Evolutionary conservation across 92 coral and sea anemone species (phyloP), one percentile per base, ranked within the genome.

Genomic region (Epizoanthus scotinus): DNA sequence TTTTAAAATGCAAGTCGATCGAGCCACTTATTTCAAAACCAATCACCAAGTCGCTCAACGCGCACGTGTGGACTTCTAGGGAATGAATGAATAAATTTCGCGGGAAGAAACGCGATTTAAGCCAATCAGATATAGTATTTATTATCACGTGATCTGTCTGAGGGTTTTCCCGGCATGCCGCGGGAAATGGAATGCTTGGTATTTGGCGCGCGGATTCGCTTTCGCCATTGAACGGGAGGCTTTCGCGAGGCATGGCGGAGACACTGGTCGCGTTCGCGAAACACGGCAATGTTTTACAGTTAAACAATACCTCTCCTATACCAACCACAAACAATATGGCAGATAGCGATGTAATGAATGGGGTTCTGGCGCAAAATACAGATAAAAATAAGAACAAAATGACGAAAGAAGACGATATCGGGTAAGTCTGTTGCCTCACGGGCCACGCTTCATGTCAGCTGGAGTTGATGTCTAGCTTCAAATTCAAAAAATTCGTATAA

Each of bases 121-220:
- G 38, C 97, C 97, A 92, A 92, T 92, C 86, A 85, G 27, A 68
- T 53, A 3, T 26, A 52, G 52, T 21, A 19, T 2, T 40, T 69
- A 56, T 0, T 9, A 20, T 61, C 97, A 90, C 89, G 91, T 87
- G 94, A 79, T 15, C n/a, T 29, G 22, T 71, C 63, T 86, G 82
- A 82, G 97, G 97, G 92, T 93, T 92, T 90, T 93, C 97, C 94
- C 97, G 87, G 90, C 84, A 90, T 93, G 92, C 97, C 77, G 82
- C 86, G 82, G 86, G 72, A 70, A 81, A 79, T 83, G 96, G 94
- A 86, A 87, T 85, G 88, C 82, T 75, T 86, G 87, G 92, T 78
- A 87, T 89, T 87, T 82, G 87, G 90, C 88, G 94, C 85, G 90
- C 88, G 87, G 79, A 78, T 86, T 86, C 98, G 83, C 88, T 87